Evolutionary conservation across 1,140 invertebrate species (phyloP).

Genomic region (Rhynchophorus ferrugineus): DNA sequence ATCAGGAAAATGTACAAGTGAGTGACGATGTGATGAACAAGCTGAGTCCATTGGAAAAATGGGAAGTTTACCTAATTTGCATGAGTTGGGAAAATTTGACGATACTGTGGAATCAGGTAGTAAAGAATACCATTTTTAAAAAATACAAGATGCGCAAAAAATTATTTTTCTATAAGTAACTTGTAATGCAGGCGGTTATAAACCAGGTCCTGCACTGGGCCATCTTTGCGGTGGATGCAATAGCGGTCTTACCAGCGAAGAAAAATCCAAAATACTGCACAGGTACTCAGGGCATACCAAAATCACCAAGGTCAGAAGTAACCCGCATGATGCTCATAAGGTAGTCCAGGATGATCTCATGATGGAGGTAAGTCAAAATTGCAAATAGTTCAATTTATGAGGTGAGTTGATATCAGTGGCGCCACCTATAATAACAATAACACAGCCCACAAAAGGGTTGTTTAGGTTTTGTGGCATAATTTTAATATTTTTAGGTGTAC

Average conservation of each 20-base stretch:
- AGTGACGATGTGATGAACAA: conserved; percentile 15
- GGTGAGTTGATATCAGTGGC: too few species aligned
- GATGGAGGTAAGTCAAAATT: conserved; percentile 43
- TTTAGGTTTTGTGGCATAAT: too few species aligned
- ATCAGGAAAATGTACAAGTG: too few species aligned
- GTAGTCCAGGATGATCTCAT: conserved; percentile 43
- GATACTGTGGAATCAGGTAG: conserved; percentile 30
- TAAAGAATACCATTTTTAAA: background rate
- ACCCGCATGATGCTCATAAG: conserved; percentile 37
- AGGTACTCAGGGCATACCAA: conserved; percentile 37
- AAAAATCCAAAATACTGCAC: conserved; percentile 34
- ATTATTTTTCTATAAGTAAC: background rate
- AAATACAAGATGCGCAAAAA: background rate
- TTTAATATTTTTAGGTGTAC: too few species aligned
- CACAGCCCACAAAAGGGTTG: too few species aligned
- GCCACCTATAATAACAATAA: too few species aligned
- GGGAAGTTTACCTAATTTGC: conserved; percentile 57
- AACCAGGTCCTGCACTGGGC: conserved; percentile 39
- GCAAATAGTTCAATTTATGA: too few species aligned
- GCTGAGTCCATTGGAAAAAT: conserved; percentile 42
- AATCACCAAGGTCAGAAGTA: conserved; percentile 38
- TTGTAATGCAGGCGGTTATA: conserved; percentile 7
- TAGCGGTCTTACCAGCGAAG: conserved; percentile 26
- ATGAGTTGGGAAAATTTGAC: conserved; percentile 47
- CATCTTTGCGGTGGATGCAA: conserved; percentile 32